These are phyloP conservation scores for Etheostoma perlongum DNA, from an alignment of 2,797 vertebrate species.

Conservation along the genomic window DNA sequence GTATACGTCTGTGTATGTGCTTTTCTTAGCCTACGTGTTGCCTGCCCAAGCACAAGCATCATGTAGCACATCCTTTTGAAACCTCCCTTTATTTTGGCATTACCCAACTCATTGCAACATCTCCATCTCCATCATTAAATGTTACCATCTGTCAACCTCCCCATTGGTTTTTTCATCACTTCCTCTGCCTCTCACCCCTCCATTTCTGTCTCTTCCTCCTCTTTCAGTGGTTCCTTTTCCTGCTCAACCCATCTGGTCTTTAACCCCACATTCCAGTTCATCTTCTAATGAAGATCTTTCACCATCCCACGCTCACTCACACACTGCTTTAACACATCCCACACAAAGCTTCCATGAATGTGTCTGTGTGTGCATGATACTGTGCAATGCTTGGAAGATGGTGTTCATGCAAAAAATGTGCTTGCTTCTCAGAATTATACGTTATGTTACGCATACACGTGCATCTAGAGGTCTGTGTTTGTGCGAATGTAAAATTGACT, in stretches of 20 bases:
- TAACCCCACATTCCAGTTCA: conserved; percentile 67
- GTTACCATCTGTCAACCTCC: conserved; percentile 69
- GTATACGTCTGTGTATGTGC: background rate
- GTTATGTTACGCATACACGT: conserved; percentile 6
- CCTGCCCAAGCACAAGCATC: conserved; percentile 26
- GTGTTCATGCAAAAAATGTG: conserved; percentile 29
- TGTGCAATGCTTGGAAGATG: conserved; percentile 36
- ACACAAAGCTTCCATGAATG: conserved; percentile 62
- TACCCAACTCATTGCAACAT: conserved; percentile 57
- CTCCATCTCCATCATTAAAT: conserved; percentile 64
- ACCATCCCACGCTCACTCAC: conserved; percentile 64
- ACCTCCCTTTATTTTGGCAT: conserved; percentile 50
- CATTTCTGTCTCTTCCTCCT: conserved; percentile 47
- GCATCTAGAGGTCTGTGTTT: conserved; percentile 26
- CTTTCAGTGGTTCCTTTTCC: conserved; percentile 62
- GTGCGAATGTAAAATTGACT: background rate
- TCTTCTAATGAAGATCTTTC: conserved; percentile 68
- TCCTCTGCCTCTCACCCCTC: conserved; percentile 46
- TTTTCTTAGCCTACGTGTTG: conserved; percentile 22
- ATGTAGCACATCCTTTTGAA: conserved; percentile 40
- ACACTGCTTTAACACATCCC: conserved; percentile 69
- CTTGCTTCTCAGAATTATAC: conserved; percentile 31
- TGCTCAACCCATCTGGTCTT: conserved; percentile 79
- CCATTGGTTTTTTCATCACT: conserved; percentile 18
- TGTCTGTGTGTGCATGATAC: conserved; percentile 28